These are phyloP conservation scores for Ornithoptera priamus DNA, from an alignment of 2,888 invertebrate species.

Conservation along the genomic window DNA sequence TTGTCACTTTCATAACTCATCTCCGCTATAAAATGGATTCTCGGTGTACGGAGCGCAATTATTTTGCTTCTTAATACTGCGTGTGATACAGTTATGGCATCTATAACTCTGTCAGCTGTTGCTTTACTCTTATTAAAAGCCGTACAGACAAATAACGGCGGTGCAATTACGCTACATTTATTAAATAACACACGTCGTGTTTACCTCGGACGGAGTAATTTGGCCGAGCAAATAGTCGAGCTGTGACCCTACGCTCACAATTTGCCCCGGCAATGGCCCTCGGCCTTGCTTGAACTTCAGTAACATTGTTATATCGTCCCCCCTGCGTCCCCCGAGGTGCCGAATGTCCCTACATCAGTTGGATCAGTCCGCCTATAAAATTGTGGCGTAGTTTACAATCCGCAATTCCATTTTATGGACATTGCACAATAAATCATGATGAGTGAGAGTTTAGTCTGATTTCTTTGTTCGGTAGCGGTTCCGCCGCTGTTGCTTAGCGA, in stretches of 20 bases:
- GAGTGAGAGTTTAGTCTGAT: slow-evolving; percentile 50
- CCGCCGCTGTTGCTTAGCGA: slow-evolving; percentile 40
- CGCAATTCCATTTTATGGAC: slow-evolving; percentile 67
- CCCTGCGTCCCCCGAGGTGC: slow-evolving; percentile 65
- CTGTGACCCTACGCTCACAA: slow-evolving; percentile 70
- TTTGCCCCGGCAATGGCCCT: slow-evolving; percentile 64
- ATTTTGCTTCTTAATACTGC: slow-evolving; percentile 64
- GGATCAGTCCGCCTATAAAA: slow-evolving; percentile 63
- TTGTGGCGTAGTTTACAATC: slow-evolving; percentile 62
- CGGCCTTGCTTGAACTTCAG: slow-evolving; percentile 69
- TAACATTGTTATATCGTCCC: slow-evolving; percentile 71
- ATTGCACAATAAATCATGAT: slow-evolving; percentile 63
- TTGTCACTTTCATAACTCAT: slow-evolving; percentile 55
- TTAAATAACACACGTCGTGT: slow-evolving; percentile 62
- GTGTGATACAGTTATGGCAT: slow-evolving; percentile 58
- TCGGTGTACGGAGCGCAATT: slow-evolving; percentile 54
- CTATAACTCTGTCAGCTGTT: slow-evolving; percentile 48
- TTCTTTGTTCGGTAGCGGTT: slow-evolving; percentile 47
- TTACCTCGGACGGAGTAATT: slow-evolving; percentile 63
- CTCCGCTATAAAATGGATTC: slow-evolving; percentile 64
- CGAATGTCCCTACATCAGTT: slow-evolving; percentile 71
- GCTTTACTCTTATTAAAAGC: slow-evolving; percentile 48
- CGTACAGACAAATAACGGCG: slow-evolving; percentile 37
- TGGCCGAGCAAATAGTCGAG: slow-evolving; percentile 62
- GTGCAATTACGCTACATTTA: slow-evolving; percentile 47